Evolutionary conservation across 2,113 vertebrate genomes (phyloP).

Genomic region (Origma solitaria): DNA sequence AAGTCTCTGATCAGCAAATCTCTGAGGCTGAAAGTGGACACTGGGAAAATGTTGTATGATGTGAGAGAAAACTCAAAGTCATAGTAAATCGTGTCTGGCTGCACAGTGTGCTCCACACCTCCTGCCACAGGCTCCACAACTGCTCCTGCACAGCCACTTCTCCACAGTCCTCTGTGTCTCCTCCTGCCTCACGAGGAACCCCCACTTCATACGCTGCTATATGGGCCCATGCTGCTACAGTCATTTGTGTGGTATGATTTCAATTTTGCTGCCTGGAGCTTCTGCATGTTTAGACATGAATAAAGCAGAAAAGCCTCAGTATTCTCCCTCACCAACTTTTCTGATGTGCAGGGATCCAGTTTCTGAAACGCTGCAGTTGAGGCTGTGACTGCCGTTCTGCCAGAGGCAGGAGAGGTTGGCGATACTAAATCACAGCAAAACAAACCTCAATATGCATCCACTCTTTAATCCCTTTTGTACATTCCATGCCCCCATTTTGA

Average conservation of each 20-base stretch:
- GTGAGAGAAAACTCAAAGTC: background rate
- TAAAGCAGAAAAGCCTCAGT: background rate
- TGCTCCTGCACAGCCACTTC: background rate
- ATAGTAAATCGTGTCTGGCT: fast-evolving
- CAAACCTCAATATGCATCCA: fast-evolving
- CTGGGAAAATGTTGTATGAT: background rate
- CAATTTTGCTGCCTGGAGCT: background rate
- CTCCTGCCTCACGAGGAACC: background rate
- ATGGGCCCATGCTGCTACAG: background rate
- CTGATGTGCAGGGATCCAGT: background rate
- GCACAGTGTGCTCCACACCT: background rate
- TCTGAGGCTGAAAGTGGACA: background rate
- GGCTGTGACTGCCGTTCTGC: background rate
- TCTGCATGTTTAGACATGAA: background rate
- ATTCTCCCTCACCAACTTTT: background rate
- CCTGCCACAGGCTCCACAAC: background rate
- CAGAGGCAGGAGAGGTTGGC: background rate
- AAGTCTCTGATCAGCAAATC: background rate
- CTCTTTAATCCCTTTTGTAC: background rate
- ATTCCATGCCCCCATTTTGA: background rate
- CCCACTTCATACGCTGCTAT: background rate
- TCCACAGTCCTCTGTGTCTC: background rate
- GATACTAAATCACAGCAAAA: background rate
- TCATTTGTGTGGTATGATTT: background rate
- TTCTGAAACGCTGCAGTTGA: background rate